Base-by-base conservation (phyloP, 2,113 vertebrate genomes). In the Malurus elegans region DNA sequence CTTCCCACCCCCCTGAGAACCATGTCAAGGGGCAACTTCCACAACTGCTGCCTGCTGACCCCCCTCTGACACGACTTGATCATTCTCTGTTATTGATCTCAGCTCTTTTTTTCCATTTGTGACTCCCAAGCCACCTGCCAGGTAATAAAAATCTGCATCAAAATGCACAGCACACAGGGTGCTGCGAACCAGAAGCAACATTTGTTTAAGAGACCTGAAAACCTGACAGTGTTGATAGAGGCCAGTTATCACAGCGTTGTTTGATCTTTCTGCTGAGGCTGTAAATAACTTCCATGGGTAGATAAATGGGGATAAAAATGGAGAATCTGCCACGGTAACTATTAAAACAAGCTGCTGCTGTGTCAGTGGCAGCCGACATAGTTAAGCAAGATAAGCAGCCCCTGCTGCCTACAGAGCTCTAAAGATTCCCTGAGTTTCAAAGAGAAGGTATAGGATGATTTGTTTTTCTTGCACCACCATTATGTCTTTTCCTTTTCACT, bases 81-180 rank as follows among this genome's bases (percentile, higher is more conserved):
- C 54, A 54, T 79, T 86, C 65, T 32, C 56, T 1, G 1, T 50
- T 86, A 90, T 70, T 92, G 79, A 94, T 93, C 81, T 92, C 57
- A 18, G 75, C 28, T 62, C 45, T 70, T 93, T 88, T 86, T 82
- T 88, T 26, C 74, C 45, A 62, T 21, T 47, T 1, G 0, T 48
- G 42, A 28, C 58, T 95, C 84, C 72, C 79, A 73, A 65, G 47
- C 79, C 80, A 79, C 90, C 70, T 93, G 80, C 65, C 62, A 82
- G 72, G 88, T 86, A 95, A 96, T 91, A 93, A 94, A 96, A 97
- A 73, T 84, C 95, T 85, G 79, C 85, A 95, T 95, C 83, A 74
- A 82, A 90, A 96, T 95, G 92, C 85, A 88, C 13, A 58, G 79
- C 90, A 80, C 90, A 85, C 26, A 34, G 64, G 36, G 45, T 79